phyloP scores from a whole-genome alignment of 2,113 vertebrate genomes.

The Melanerpes formicivorus region DNA sequence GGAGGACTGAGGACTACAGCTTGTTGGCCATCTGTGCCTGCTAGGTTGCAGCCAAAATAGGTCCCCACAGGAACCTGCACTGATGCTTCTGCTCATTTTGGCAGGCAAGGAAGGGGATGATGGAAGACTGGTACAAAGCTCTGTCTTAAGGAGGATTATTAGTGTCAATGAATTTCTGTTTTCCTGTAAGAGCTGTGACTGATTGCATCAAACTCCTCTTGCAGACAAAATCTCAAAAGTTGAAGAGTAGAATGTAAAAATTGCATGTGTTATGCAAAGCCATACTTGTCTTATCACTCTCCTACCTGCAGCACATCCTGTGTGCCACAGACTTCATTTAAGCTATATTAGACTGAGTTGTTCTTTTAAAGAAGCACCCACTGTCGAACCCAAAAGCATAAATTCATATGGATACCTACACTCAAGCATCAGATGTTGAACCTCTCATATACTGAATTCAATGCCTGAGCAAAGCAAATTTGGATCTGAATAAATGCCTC shows the following conservation, averaged over 20 bases:
- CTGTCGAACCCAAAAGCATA: background rate
- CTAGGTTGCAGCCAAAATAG: constrained; percentile 15
- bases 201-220: constrained; percentile 24
- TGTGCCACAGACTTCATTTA: constrained; percentile 11
- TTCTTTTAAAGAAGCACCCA: constrained; percentile 1
- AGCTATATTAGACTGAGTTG: background rate
- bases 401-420: background rate
- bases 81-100: constrained; percentile 44
- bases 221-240: constrained; percentile 20
- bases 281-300: background rate
- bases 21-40: constrained; percentile 6
- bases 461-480: constrained; percentile 10
- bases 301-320: background rate
- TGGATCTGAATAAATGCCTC: background rate
- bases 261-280: background rate
- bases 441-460: background rate
- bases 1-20: background rate
- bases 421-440: background rate
- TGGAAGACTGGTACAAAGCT: constrained; percentile 2
- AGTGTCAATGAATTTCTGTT: constrained; percentile 28
- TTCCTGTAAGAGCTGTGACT: constrained; percentile 41
- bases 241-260: background rate
- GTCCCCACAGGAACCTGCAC: background rate
- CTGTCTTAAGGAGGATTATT: constrained; percentile 43
- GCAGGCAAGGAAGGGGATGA: background rate